These are phyloP conservation scores for Blera fallax DNA, from an alignment of 2,888 invertebrate species.

Conservation along the genomic window DNA sequence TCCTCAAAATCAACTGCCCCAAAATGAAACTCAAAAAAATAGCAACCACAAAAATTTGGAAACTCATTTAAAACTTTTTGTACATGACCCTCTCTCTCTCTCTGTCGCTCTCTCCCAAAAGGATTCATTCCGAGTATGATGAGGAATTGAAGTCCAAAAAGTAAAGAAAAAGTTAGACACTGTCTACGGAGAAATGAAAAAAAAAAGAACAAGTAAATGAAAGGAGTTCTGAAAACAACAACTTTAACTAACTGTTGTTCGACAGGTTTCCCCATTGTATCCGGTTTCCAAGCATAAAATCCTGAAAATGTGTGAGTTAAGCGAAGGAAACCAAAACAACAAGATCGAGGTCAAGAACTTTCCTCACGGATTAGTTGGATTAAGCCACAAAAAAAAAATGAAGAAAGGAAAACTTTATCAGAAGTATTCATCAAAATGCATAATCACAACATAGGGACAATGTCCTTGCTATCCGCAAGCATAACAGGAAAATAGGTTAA, in stretches of 20 bases:
- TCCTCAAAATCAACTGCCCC: constrained; percentile 1
- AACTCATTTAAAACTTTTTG: constrained; percentile 61
- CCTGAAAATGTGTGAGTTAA: neutral
- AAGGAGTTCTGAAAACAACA: neutral
- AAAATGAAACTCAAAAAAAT: constrained; percentile 4
- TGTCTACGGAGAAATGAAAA: neutral
- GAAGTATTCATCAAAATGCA: constrained; percentile 1
- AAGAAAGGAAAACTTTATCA: neutral
- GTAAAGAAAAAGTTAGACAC: constrained; percentile 21
- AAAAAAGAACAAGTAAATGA: constrained; percentile 5
- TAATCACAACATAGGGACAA: constrained; percentile 4
- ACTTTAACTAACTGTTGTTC: constrained; percentile 26
- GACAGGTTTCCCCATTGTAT: constrained; percentile 32
- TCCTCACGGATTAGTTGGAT: neutral
- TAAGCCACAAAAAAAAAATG: neutral
- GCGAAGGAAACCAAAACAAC: neutral
- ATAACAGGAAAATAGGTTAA: constrained; percentile 14
- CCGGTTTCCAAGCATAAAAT: neutral
- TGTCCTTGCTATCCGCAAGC: neutral
- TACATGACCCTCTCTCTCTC: neutral
- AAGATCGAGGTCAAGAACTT: constrained; percentile 27
- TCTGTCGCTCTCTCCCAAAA: neutral
- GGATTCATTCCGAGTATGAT: constrained; percentile 20
- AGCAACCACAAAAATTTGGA: constrained; percentile 43
- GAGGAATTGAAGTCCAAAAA: constrained; percentile 5